Evolutionary conservation across 2,888 invertebrate genomes (phyloP), one percentile per base, ranked within the genome.

Genomic region (Erebia palarica): DNA sequence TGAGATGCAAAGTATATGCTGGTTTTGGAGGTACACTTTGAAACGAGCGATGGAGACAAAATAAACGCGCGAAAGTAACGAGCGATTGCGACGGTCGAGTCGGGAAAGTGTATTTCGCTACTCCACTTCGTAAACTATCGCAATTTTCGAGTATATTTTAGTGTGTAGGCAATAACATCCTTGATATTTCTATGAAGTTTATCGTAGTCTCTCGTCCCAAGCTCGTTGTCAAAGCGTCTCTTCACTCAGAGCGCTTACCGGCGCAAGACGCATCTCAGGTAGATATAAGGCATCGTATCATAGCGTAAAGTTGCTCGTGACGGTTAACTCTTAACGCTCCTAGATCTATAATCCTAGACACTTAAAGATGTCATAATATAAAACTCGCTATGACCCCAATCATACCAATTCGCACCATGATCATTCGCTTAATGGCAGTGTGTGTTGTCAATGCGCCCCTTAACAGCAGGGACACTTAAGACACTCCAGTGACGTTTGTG

Each of bases 381-480:
- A 82, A 83, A 79, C 73, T 75, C 79, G 81, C 81, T 80, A 79
- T 79, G 80, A 81, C 73, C 81, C 78, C 76, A 75, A 66, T 80
- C 87, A 86, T 81, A 84, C 86, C 82, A 78, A 80, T 82, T 79
- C 86, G 86, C 88, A 88, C 82, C 87, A 82, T 83, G 83, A 83
- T 84, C 81, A 81, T 84, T 88, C 84, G 82, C 87, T 83, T 84
- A 91, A 88, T 93, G 92, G 92, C 92, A 93, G 92, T 93, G 92
- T 87, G 87, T 87, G 82, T 87, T 88, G 86, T 84, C 82, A 83
- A 83, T 85, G 82, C 83, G 84, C 83, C 82, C 80, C 83, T 82
- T 77, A 73, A 69, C 79, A 72, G 69, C 79, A 81, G 83, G 84
- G 84, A 81, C 82, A 77, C 77, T 80, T 88, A 88, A 88, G 88